Evolutionary conservation across 2,113 vertebrate genomes (phyloP).

Genomic region (Connochaetes taurinus): DNA sequence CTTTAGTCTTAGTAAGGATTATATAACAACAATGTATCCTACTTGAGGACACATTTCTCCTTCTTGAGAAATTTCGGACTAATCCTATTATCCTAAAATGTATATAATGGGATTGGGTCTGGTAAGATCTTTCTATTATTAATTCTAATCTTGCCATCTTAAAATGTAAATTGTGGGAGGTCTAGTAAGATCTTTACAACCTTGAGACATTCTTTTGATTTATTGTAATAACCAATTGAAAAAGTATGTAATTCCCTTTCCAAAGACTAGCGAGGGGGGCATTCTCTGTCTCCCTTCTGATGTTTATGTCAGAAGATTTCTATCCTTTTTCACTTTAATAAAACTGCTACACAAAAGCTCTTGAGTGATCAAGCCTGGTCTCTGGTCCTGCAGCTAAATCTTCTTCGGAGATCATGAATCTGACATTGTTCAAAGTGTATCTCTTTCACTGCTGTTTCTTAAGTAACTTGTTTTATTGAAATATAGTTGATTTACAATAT

Average conservation of each 20-base stretch:
- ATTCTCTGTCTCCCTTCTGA: not conserved
- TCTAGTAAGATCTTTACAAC: not conserved
- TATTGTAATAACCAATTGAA: not conserved
- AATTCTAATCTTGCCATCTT: not conserved
- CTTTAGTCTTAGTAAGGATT: not conserved
- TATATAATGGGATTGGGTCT: not conserved
- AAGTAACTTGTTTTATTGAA: not conserved
- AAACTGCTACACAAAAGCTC: not conserved
- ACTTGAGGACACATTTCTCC: not conserved
- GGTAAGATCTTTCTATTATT: not conserved
- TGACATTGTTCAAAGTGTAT: not conserved
- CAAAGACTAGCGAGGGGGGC: fast-evolving
- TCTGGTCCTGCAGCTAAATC: not conserved
- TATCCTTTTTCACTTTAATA: not conserved
- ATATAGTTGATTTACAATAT: not conserved
- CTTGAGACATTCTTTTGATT: not conserved
- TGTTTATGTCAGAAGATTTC: not conserved
- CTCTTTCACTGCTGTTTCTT: not conserved
- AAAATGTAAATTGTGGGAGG: not conserved
- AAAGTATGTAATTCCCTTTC: not conserved
- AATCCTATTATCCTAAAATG: not conserved
- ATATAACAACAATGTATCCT: not conserved
- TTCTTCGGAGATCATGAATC: not conserved
- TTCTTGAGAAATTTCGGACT: not conserved
- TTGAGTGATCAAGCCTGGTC: not conserved